Percentiles rank a stretch among this genome's conserved stretches.
Evolutionary conservation across 2,888 invertebrate species (phyloP).

Genomic region (Autographa gamma): DNA sequence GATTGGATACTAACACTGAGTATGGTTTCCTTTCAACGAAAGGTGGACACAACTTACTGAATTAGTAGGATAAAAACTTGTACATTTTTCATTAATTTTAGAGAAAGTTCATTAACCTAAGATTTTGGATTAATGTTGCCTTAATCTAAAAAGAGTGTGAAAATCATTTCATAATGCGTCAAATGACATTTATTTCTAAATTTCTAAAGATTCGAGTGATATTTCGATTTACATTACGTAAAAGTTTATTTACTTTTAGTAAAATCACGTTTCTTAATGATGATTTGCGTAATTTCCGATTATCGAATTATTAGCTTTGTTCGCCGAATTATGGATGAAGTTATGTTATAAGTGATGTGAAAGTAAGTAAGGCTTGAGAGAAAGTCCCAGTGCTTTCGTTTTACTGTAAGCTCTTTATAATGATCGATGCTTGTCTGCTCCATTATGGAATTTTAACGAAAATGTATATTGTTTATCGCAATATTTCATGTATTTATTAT

Average conservation of each 20-base stretch:
- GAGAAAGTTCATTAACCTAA: no score
- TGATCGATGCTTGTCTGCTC: slow-evolving; percentile 10
- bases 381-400: slow-evolving; percentile 39
- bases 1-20: no score
- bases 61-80: no score
- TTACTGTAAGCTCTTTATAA: slow-evolving; percentile 23
- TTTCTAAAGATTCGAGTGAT: neutral
- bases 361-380: slow-evolving; percentile 43
- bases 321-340: slow-evolving; percentile 37
- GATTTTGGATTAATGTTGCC: no score
- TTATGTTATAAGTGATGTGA: slow-evolving; percentile 39
- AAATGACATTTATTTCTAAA: neutral
- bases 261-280: slow-evolving; percentile 1
- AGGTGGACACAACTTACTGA: no score
- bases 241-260: slow-evolving; percentile 5
- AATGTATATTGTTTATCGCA: no score
- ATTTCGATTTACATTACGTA: neutral
- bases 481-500: no score
- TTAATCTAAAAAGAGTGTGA: neutral
- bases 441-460: no score
- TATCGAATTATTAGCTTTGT: slow-evolving; percentile 9
- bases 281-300: slow-evolving; percentile 6
- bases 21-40: no score
- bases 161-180: neutral
- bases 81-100: no score